Percentiles rank a stretch among this genome's conserved stretches.
Conservation (phyloP, 2,113 vertebrate genomes). For the Typhlomys cinereus region DNA sequence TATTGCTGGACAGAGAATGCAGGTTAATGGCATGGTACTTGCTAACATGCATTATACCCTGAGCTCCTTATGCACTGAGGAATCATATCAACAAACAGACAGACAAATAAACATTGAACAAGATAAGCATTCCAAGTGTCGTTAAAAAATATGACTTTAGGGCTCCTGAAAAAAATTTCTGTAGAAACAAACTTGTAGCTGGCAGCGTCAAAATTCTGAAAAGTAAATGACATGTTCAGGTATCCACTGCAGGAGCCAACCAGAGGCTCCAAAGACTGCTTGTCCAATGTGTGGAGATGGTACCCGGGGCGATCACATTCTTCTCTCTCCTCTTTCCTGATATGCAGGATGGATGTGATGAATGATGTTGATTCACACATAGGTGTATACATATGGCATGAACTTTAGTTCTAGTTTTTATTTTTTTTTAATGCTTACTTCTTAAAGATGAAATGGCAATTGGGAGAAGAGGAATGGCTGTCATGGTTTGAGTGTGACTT, state of each 20-base stretch:
- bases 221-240: neutral
- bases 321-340: neutral
- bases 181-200: neutral
- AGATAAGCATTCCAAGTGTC: neutral
- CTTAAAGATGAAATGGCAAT: neutral
- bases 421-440: neutral
- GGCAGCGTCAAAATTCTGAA: neutral
- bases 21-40: too few species aligned
- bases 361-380: neutral
- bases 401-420: neutral
- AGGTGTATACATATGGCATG: fast-evolving
- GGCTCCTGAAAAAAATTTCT: neutral
- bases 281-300: neutral
- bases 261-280: neutral
- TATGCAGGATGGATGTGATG: too few species aligned
- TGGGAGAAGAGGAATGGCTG: neutral
- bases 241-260: neutral
- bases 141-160: neutral
- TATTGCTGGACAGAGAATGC: neutral
- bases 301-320: fast-evolving
- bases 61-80: too few species aligned
- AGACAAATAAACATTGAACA: too few species aligned
- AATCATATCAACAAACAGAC: too few species aligned
- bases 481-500: too few species aligned
- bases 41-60: neutral